Conservation (phyloP, 2,797 vertebrate species). For the Carapus acus region DNA sequence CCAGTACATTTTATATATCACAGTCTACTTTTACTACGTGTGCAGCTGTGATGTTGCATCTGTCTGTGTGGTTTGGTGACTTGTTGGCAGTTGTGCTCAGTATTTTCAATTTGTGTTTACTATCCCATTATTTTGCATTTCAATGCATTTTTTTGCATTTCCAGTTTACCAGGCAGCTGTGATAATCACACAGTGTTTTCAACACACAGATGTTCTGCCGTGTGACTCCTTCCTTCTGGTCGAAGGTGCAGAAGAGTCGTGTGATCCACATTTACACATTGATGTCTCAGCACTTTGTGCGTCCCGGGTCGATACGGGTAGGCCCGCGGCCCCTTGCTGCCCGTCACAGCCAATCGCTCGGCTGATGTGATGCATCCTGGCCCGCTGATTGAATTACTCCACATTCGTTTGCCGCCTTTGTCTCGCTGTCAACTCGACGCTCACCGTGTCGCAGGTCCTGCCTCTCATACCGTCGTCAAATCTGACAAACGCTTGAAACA, state of each 20-base stretch:
- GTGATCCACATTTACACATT: slow-evolving; percentile 65
- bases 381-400: slow-evolving; percentile 72
- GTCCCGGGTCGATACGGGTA: slow-evolving; percentile 62
- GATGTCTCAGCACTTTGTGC: slow-evolving; percentile 71
- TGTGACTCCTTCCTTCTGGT: slow-evolving; percentile 23
- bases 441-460: slow-evolving; percentile 50
- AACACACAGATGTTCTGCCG: no score
- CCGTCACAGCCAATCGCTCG: slow-evolving; percentile 68
- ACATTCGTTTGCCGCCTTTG: slow-evolving; percentile 68
- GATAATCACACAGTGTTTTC: no score
- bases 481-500: slow-evolving; percentile 25
- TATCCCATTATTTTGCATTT: no score
- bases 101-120: no score
- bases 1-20: no score
- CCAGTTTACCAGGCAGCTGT: no score
- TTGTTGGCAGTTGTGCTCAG: no score
- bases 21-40: no score
- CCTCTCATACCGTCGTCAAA: slow-evolving; percentile 36
- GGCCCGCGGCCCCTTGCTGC: slow-evolving; percentile 48
- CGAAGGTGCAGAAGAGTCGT: slow-evolving; percentile 51
- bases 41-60: no score
- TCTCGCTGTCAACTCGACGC: slow-evolving; percentile 62
- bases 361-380: slow-evolving; percentile 66
- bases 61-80: no score
- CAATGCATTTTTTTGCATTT: no score